These are phyloP conservation scores for Tetranychus truncatus DNA, from an alignment of 2,888 invertebrate species.

Conservation along the genomic window DNA sequence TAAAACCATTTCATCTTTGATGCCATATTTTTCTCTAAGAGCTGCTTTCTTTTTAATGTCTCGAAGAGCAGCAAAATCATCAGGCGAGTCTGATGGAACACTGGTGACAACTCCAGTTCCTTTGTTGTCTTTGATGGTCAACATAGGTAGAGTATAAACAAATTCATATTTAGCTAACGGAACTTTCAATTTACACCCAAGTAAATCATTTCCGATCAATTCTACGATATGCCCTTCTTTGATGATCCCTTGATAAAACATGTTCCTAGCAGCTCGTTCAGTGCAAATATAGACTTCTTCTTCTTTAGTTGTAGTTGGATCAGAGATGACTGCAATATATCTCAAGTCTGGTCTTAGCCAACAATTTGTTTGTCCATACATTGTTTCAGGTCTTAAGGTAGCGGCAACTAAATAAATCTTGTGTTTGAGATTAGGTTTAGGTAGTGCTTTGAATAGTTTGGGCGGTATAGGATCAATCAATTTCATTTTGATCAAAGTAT, in stretches of 20 bases:
- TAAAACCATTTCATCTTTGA: slow-evolving; percentile 60
- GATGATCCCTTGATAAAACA: slow-evolving; percentile 77
- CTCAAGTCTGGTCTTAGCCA: slow-evolving; percentile 89
- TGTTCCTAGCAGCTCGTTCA: slow-evolving; percentile 69
- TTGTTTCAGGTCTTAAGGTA: slow-evolving; percentile 93
- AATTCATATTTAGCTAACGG: slow-evolving; percentile 62
- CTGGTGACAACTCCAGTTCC: slow-evolving; percentile 95
- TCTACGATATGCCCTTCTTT: slow-evolving; percentile 52
- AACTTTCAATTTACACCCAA: slow-evolving; percentile 65
- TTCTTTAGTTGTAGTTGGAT: slow-evolving; percentile 40
- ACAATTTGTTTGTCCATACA: slow-evolving; percentile 99
- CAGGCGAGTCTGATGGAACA: slow-evolving; percentile 95
- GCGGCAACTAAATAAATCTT: slow-evolving; percentile 74
- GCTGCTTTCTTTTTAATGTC: slow-evolving; percentile 88
- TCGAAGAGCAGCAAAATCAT: slow-evolving; percentile 84
- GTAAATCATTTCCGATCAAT: slow-evolving; percentile 42
- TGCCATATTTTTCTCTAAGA: slow-evolving; percentile 74
- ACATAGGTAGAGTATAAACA: slow-evolving; percentile 87
- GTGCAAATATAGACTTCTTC: slow-evolving; percentile 73
- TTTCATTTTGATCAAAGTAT: slow-evolving; percentile 85
- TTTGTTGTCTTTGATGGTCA: slow-evolving; percentile 91
- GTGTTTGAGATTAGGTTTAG: not conserved
- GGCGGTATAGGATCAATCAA: slow-evolving; percentile 52
- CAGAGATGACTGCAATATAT: slow-evolving; percentile 59
- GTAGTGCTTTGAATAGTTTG: slow-evolving; percentile 37